A percentile compares a stretch with the other conserved stretches of the same genome.
phyloP scores from a whole-genome alignment of 92 coral and sea anemone species.

The Parazoanthus swiftii region DNA sequence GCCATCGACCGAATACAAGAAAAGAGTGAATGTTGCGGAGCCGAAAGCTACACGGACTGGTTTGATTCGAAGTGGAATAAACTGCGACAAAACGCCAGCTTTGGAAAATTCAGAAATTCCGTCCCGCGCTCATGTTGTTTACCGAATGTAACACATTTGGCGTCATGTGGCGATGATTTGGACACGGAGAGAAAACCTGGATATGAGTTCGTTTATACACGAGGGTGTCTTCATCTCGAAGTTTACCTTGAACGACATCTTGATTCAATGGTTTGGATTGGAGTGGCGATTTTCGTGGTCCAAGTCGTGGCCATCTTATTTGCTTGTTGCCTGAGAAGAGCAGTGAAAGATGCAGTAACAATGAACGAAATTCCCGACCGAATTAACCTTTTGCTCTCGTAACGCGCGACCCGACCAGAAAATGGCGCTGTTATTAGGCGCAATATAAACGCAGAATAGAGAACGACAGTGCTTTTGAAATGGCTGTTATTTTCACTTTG shows the following conservation, averaged over 20 bases:
- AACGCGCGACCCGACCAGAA: background rate
- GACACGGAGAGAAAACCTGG: conserved; percentile 59
- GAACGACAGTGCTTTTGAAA: background rate
- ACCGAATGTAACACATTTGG: conserved; percentile 58
- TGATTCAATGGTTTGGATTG: conserved; percentile 45
- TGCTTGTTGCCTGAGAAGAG: conserved; percentile 60
- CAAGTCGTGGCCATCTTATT: conserved; percentile 68
- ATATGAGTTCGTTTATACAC: conserved; percentile 46
- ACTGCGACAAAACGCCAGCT: conserved; percentile 60
- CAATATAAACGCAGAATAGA: background rate
- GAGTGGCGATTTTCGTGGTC: conserved; percentile 45
- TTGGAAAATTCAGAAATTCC: conserved; percentile 46
- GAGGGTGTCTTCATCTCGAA: conserved; percentile 59
- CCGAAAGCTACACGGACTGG: conserved; percentile 67
- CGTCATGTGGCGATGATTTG: conserved; percentile 61
- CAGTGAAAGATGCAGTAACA: conserved; percentile 44
- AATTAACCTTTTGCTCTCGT: conserved; percentile 39
- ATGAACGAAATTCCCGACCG: conserved; percentile 37
- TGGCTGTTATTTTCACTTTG: too few species aligned
- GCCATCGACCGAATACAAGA: conserved; percentile 63
- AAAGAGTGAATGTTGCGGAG: conserved; percentile 67
- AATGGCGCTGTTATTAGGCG: background rate
- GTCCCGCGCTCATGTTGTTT: conserved; percentile 77
- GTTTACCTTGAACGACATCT: conserved; percentile 50
- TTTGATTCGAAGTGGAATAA: conserved; percentile 68